Conservation (phyloP, 2,113 vertebrate genomes). For the Eonycteris spelaea region DNA sequence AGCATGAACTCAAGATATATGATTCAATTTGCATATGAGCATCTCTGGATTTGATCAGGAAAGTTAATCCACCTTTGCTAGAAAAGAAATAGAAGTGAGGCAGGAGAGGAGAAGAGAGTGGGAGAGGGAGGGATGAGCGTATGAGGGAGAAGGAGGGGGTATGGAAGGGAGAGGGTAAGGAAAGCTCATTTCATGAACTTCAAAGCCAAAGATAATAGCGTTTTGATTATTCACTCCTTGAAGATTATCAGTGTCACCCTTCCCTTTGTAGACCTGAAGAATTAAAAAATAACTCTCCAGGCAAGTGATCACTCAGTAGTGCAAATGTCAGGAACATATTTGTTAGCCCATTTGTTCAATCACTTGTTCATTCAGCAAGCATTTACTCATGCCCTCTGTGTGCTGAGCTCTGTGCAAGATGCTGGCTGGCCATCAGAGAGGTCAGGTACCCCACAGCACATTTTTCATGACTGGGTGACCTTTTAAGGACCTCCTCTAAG, state of each 20-base stretch:
- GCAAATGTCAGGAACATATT: not conserved
- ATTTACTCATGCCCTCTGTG: not conserved
- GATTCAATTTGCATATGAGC: not conserved
- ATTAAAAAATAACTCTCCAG: not conserved
- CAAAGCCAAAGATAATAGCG: not conserved
- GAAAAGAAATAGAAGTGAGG: not conserved
- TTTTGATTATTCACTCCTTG: not conserved
- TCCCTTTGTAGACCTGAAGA: not conserved
- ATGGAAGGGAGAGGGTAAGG: not conserved
- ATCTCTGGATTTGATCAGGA: not conserved
- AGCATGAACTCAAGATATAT: not conserved
- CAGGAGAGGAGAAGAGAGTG: not conserved
- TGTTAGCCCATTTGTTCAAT: not conserved
- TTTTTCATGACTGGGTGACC: not conserved
- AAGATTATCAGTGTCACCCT: not conserved
- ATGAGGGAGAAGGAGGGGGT: not conserved
- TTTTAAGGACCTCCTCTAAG: not conserved
- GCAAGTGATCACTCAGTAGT: not conserved
- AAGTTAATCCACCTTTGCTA: not conserved
- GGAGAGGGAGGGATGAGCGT: not conserved
- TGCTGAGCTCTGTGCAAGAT: not conserved
- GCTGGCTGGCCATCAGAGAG: not conserved
- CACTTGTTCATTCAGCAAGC: slow-evolving; percentile 18
- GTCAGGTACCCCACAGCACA: fast-evolving
- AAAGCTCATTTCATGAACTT: not conserved